Evolutionary conservation across 2,888 invertebrate species (phyloP), one percentile per base, ranked within the genome.

Genomic region (Rutpela maculata): DNA sequence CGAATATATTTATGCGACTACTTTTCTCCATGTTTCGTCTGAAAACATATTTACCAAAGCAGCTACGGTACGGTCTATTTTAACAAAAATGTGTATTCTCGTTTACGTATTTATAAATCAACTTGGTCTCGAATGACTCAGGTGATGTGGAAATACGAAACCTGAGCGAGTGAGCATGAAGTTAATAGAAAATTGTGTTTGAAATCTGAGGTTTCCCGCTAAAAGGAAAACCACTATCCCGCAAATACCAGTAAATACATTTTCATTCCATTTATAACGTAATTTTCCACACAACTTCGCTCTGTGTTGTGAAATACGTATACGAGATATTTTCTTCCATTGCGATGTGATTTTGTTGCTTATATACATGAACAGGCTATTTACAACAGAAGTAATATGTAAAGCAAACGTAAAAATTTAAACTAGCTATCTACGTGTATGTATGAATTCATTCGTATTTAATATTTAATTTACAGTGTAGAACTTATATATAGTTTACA

Each of bases 151-250:
- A 62, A 62, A 62, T 35, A 31, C 17, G 15, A 60, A 60, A 60
- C 17, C n/a, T 35, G 35, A 62, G 35, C 17, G n/a, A 19, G 19
- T 15, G 26, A 15, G 59, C 12, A 50, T 60, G 60, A 60, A 35
- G 62, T n/a, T 10, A 62, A 31, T 31, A 62, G 35, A 62, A 62
- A 43, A 65, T 65, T 38, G 65, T 63, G 63, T 43, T 65, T 43
- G 43, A 18, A 38, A 38, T 65, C 19, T 43, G 43, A 38, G 65
- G 22, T 43, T 60, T 63, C 50, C 19, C 43, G n/a, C 43, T 22
- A 43, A 38, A 26, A 31, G 26, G 26, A 18, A 65, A 65, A 65
- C 65, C 65, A 43, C n/a, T 19, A 65, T 65, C 43, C 65, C 65
- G 43, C 65, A 65, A 62, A 62, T 62, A 2, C 62, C 10, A 15